phyloP scores from a whole-genome alignment of 2,888 invertebrate species.

The Cryptus armator region DNA sequence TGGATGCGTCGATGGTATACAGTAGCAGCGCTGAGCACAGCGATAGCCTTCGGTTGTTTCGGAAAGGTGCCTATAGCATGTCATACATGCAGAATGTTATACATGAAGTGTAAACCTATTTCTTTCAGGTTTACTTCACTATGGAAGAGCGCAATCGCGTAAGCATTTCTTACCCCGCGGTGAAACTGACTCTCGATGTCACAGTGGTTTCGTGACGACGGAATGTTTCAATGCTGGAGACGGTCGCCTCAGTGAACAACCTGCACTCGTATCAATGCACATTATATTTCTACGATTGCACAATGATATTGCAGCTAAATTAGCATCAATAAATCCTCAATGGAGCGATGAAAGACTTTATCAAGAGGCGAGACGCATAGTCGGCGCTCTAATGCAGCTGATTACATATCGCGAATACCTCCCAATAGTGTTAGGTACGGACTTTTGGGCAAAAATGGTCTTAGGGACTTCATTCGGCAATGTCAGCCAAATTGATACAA shows the following conservation, averaged over 20 bases:
- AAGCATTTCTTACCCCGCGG: conserved; percentile 86
- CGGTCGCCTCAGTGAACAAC: conserved; percentile 92
- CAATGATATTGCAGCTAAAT: conserved; percentile 90
- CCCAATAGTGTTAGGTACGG: conserved; percentile 91
- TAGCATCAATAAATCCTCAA: conserved; percentile 91
- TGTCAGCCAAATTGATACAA: too few relatives aligned
- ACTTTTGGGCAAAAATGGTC: background rate
- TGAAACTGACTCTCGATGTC: conserved; percentile 88
- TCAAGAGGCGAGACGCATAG: conserved; percentile 93
- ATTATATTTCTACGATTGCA: conserved; percentile 92
- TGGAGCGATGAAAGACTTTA: conserved; percentile 96
- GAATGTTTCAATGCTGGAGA: conserved; percentile 94
- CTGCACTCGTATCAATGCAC: conserved; percentile 91
- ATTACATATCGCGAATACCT: conserved; percentile 94
- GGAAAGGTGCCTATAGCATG: conserved; percentile 87
- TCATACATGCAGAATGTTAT: too few relatives aligned
- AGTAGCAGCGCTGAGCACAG: conserved; percentile 91
- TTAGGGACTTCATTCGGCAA: too few relatives aligned
- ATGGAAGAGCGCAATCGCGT: conserved; percentile 88
- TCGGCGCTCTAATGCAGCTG: conserved; percentile 93
- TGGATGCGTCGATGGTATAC: conserved; percentile 94
- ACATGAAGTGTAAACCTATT: too few relatives aligned
- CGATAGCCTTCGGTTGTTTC: conserved; percentile 91
- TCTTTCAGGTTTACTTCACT: conserved; percentile 84
- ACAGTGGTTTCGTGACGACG: conserved; percentile 90